Evolutionary conservation across 2,888 invertebrate species (phyloP).

Genomic region (Sepiola atlantica): DNA sequence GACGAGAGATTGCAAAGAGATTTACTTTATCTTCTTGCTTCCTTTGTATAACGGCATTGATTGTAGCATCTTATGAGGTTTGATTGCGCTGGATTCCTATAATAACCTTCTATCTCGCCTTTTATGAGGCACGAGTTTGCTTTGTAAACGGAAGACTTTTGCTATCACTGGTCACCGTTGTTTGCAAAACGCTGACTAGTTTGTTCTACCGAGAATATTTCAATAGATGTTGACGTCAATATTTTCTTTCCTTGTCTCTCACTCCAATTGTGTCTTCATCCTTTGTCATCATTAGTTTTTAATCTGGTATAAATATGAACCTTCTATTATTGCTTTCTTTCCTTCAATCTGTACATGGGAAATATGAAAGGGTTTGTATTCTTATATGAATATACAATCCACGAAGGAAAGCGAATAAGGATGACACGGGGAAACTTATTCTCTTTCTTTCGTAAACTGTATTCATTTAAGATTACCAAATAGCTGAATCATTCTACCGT

Average conservation of each 20-base stretch:
- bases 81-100: neutral
- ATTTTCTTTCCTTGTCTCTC: neutral
- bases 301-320: no score
- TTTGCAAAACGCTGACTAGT: neutral
- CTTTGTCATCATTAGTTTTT: no score
- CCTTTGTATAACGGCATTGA: neutral
- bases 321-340: no score
- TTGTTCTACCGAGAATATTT: neutral
- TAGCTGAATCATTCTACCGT: no score
- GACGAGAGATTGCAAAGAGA: neutral
- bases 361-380: no score
- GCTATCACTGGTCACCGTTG: neutral
- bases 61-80: neutral
- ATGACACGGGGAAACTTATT: no score
- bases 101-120: neutral
- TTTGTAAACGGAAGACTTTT: neutral
- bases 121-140: neutral
- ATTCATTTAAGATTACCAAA: no score
- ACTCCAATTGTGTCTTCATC: no score
- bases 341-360: no score
- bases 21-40: neutral
- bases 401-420: no score
- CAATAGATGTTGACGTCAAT: neutral
- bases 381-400: no score
- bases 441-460: no score